A percentile compares a stretch with the other conserved stretches of the same genome.
These are phyloP conservation scores for Chlorospingus flavigularis DNA, from an alignment of 2,797 vertebrate species.

Conservation along the genomic window DNA sequence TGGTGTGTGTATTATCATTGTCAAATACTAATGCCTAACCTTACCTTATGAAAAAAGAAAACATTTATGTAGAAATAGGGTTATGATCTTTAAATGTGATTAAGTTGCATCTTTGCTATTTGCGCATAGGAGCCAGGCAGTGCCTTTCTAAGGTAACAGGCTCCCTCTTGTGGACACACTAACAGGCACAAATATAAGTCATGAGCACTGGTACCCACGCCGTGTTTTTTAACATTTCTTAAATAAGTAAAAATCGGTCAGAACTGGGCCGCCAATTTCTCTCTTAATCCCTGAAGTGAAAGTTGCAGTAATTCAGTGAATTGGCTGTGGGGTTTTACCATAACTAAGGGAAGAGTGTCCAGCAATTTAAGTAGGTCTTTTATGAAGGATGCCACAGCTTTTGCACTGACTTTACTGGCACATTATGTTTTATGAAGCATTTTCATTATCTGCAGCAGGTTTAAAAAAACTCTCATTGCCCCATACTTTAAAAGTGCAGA, in stretches of 20 bases:
- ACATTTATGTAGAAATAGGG: background rate
- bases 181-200: background rate
- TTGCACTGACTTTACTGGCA: background rate
- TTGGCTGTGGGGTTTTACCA: background rate
- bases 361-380: background rate
- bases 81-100: background rate
- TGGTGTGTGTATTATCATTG: background rate
- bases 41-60: background rate
- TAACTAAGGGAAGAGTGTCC: background rate
- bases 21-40: background rate
- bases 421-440: fast-evolving
- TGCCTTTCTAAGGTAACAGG: background rate
- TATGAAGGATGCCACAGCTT: background rate
- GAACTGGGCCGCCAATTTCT: background rate
- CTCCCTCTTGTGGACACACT: constrained; percentile 44
- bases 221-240: background rate
- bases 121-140: background rate
- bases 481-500: background rate
- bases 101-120: background rate
- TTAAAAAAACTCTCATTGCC: background rate
- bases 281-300: background rate
- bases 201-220: background rate
- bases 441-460: background rate
- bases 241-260: background rate
- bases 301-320: background rate